These are phyloP conservation scores for Esox masquinongy DNA, from an alignment of 2,797 vertebrate genomes.

Conservation along the genomic window DNA sequence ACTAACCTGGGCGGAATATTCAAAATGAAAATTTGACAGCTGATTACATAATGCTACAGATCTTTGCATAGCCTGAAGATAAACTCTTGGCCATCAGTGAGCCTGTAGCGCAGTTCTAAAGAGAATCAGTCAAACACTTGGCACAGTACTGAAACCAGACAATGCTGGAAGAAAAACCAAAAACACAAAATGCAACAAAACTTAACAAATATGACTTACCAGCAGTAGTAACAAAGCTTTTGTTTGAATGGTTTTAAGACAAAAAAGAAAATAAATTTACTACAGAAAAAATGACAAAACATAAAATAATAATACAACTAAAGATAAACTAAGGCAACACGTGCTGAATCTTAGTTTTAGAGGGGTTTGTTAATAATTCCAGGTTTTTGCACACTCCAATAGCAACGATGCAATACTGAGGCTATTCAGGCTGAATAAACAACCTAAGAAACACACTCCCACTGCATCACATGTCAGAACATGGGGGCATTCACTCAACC, in stretches of 20 bases:
- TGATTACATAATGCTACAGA: neutral
- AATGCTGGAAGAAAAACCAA: neutral
- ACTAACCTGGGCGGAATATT: neutral
- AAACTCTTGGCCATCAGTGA: neutral
- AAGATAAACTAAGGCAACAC: neutral
- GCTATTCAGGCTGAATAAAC: neutral
- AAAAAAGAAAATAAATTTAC: neutral
- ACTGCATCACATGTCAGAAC: neutral
- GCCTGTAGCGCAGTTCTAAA: neutral
- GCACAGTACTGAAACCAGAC: neutral
- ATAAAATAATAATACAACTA: neutral
- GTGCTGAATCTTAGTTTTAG: neutral
- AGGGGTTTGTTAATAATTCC: neutral
- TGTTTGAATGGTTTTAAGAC: neutral
- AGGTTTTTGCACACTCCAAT: neutral
- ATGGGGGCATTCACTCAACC: too few species aligned
- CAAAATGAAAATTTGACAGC: neutral
- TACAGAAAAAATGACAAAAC: neutral
- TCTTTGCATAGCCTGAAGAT: slow-evolving; percentile 1
- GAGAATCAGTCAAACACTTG: neutral
- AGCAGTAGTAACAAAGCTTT: neutral
- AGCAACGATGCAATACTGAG: neutral
- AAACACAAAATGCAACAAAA: neutral
- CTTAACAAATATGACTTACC: neutral
- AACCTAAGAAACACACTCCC: neutral